phyloP scores from a whole-genome alignment of 2,113 vertebrate genomes.

The Rallus limicola region DNA sequence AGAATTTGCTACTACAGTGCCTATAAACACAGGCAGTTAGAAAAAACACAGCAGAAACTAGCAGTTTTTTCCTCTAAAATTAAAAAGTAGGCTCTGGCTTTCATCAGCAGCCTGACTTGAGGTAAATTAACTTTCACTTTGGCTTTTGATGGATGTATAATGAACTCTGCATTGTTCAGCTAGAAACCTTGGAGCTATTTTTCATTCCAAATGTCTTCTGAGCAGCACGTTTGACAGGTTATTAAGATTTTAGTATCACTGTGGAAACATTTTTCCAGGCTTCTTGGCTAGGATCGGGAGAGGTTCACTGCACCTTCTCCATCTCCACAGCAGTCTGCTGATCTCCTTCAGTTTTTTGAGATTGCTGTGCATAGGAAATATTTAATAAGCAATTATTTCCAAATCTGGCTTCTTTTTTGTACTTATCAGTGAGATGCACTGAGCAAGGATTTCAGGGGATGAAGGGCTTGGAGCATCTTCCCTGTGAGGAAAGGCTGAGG shows the following conservation, averaged over 20 bases:
- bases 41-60: not conserved
- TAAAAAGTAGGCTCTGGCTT: slow-evolving; percentile 9
- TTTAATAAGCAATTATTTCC: not conserved
- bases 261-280: slow-evolving; percentile 55
- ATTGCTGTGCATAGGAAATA: not conserved
- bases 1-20: not conserved
- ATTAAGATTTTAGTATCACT: slow-evolving; percentile 50
- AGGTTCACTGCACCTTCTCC: not conserved
- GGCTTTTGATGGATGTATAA: slow-evolving; percentile 59
- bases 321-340: not conserved
- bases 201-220: not conserved
- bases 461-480: no score
- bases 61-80: slow-evolving; percentile 12
- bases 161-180: slow-evolving; percentile 30
- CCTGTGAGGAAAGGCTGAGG: no score
- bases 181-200: slow-evolving; percentile 50
- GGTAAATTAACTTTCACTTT: slow-evolving; percentile 57
- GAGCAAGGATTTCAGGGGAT: not conserved
- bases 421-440: not conserved
- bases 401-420: not conserved
- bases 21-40: not conserved
- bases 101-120: not conserved
- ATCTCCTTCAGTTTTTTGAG: not conserved
- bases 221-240: slow-evolving; percentile 32
- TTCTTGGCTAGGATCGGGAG: not conserved